A percentile compares a stretch with the other conserved stretches of the same genome.
phyloP scores from a whole-genome alignment of 2,888 invertebrate species.

The Thalpophila matura region DNA sequence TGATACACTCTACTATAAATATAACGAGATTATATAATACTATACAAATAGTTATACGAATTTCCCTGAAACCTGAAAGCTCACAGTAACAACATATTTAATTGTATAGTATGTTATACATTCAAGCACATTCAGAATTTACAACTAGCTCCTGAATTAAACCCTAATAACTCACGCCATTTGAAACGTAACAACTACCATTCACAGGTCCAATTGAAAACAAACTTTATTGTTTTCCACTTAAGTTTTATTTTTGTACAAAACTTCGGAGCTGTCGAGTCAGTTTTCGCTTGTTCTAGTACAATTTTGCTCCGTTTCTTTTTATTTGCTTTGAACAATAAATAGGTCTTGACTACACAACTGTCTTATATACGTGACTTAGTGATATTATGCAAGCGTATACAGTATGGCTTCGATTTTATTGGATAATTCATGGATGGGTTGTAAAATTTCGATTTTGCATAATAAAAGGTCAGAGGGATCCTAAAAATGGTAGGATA shows the following conservation, averaged over 20 bases:
- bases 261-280: constrained; percentile 49
- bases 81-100: constrained; percentile 71
- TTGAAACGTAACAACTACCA: constrained; percentile 61
- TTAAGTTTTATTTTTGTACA: constrained; percentile 59
- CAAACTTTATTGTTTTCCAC: constrained; percentile 49
- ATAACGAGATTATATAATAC: constrained; percentile 44
- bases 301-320: constrained; percentile 78
- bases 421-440: constrained; percentile 78
- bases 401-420: constrained; percentile 77
- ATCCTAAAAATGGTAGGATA: constrained; percentile 62
- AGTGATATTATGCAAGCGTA: constrained; percentile 77
- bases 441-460: constrained; percentile 72
- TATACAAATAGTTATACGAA: constrained; percentile 45
- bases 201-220: constrained; percentile 50
- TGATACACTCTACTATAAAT: constrained; percentile 24
- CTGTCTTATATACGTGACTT: constrained; percentile 79
- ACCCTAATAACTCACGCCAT: constrained; percentile 73
- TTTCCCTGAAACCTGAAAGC: constrained; percentile 66
- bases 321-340: constrained; percentile 86
- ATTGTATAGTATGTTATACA: constrained; percentile 76
- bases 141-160: constrained; percentile 82
- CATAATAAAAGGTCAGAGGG: constrained; percentile 72
- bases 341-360: constrained; percentile 81
- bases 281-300: constrained; percentile 64
- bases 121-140: constrained; percentile 82